Conservation (phyloP, 2,888 invertebrate species). For the Phrixothrix hirtus region DNA sequence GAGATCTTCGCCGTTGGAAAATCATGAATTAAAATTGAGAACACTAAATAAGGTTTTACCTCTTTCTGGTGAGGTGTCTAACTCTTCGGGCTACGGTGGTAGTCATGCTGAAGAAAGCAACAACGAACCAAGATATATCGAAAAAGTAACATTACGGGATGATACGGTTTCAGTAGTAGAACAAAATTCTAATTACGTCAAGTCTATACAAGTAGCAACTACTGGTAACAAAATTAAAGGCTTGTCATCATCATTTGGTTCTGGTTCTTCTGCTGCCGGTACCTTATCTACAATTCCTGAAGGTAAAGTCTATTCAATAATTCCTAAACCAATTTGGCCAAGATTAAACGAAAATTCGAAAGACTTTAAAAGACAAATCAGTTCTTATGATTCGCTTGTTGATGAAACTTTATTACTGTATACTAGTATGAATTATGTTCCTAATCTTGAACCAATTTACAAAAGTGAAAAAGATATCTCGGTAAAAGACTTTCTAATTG, state of each 20-base stretch:
- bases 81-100: slow-evolving; percentile 54
- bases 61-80: slow-evolving; percentile 46
- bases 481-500: slow-evolving; percentile 52
- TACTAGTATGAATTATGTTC: slow-evolving; percentile 48
- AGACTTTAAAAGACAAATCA: slow-evolving; percentile 26
- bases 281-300: slow-evolving; percentile 57
- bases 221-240: slow-evolving; percentile 40
- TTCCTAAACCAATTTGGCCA: slow-evolving; percentile 57
- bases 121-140: slow-evolving; percentile 39
- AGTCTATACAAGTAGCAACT: slow-evolving; percentile 48
- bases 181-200: slow-evolving; percentile 53
- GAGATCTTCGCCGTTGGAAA: slow-evolving; percentile 13
- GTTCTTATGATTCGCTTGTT: slow-evolving; percentile 50
- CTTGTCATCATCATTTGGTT: slow-evolving; percentile 43
- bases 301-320: slow-evolving; percentile 53
- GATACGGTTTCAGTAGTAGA: slow-evolving; percentile 50
- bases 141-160: slow-evolving; percentile 42
- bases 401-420: slow-evolving; percentile 53
- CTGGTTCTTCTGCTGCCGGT: slow-evolving; percentile 44
- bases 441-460: slow-evolving; percentile 23
- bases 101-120: slow-evolving; percentile 44
- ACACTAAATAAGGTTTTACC: slow-evolving; percentile 35
- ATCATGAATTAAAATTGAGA: slow-evolving; percentile 6
- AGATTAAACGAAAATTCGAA: slow-evolving; percentile 33
- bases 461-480: slow-evolving; percentile 43